Evolutionary conservation across 2,888 invertebrate genomes (phyloP), one percentile per base, ranked within the genome.

Genomic region (Sminthurides aquaticus): DNA sequence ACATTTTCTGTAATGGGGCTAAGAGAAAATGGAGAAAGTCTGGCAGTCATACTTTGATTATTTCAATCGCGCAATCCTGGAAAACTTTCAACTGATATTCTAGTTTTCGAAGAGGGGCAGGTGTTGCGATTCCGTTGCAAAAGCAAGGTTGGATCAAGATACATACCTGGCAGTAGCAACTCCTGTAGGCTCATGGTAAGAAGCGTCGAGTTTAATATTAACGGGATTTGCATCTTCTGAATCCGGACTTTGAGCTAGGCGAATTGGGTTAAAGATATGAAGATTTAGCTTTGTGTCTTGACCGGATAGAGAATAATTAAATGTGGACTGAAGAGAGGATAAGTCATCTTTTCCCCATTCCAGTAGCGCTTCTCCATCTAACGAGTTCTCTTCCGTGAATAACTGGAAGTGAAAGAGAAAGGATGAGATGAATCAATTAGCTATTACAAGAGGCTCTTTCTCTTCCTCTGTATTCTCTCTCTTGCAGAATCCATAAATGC

Each of bases 281-380:
- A 68, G 57, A 49, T 69, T 66, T 48, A 69, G 66, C 62, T 65
- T 62, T 59, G 62, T 67, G 57, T 65, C 56, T 18, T 67, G 62
- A 25, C 66, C 65, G 52, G 61, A 62, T 60, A 68, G 65, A 62
- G 72, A 71, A 67, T 67, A 72, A 73, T 74, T 73, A 73, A 73
- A 73, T 64, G 65, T 70, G 62, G 71, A 70, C 60, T 71, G 68
- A 60, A 74, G 61, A 49, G 69, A 67, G 62, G 67, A 63, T 34
- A 63, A 67, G 64, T 71, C 68, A 48, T 67, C 68, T 43, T 64
- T 68, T 58, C 72, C 74, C 72, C 72, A 74, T 55, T 71, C 67
- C 57, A 69, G 60, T 43, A 49, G 65, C 0, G 67, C 71, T 49
- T 66, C 66, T 48, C 69, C 74, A 57, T 71, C 69, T 56, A 71